Evolutionary conservation across 2,888 invertebrate species (phyloP).

Genomic region (Axea sp.): DNA sequence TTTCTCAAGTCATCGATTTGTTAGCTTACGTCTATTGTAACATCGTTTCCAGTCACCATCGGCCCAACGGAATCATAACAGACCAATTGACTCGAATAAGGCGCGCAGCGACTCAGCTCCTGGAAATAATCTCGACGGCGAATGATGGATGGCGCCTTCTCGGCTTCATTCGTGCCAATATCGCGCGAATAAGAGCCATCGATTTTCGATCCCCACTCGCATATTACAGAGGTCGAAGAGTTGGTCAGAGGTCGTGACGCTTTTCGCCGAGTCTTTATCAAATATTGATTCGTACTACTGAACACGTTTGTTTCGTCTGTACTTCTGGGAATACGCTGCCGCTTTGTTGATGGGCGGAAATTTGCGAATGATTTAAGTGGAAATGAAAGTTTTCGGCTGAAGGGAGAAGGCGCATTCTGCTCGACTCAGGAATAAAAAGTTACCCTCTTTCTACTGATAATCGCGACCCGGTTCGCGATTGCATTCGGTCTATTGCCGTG

Average conservation of each 20-base stretch:
- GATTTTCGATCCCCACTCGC: slow-evolving; percentile 42
- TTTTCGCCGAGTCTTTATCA: slow-evolving; percentile 35
- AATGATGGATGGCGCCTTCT: slow-evolving; percentile 41
- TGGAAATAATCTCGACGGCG: slow-evolving; percentile 40
- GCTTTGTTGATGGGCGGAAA: slow-evolving; percentile 20
- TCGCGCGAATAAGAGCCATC: slow-evolving; percentile 36
- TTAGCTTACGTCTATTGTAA: slow-evolving; percentile 22
- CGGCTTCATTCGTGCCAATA: slow-evolving; percentile 21
- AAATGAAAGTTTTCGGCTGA: slow-evolving; percentile 6
- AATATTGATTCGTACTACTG: slow-evolving; percentile 38
- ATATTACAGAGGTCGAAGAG: slow-evolving; percentile 9
- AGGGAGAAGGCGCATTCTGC: too few species aligned
- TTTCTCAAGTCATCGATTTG: slow-evolving; percentile 16
- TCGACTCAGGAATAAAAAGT: too few species aligned
- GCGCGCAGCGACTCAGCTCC: slow-evolving; percentile 36
- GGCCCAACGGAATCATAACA: slow-evolving; percentile 43
- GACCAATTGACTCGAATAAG: slow-evolving; percentile 54
- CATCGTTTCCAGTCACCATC: slow-evolving; percentile 19
- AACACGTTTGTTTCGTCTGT: slow-evolving; percentile 9
- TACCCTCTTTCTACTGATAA: too few species aligned
- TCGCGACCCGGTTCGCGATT: too few species aligned
- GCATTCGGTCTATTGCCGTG: too few species aligned
- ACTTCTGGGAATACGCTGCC: neutral
- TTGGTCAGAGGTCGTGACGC: slow-evolving; percentile 24
- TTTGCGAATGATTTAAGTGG: slow-evolving; percentile 9